phyloP scores from a whole-genome alignment of 1,140 invertebrate species.

The Pomacea maculata region DNA sequence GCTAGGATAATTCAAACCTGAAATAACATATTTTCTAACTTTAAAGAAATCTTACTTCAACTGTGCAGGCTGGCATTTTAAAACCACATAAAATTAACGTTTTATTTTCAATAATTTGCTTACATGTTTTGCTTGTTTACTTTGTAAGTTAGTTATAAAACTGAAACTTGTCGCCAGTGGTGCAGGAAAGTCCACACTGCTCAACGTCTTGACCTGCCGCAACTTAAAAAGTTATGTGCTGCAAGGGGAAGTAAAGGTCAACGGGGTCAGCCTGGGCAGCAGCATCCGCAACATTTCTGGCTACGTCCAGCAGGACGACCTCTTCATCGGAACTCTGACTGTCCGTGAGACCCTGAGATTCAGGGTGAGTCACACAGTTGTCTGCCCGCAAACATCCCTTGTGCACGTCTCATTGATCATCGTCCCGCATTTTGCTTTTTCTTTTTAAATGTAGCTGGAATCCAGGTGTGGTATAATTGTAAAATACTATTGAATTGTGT shows the following conservation, averaged over 20 bases:
- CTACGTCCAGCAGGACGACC: conserved; percentile 89
- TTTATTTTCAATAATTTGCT: too few species aligned
- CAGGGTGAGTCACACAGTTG: conserved; percentile 57
- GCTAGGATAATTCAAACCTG: too few species aligned
- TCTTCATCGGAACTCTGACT: conserved; percentile 70
- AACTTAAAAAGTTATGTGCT: conserved; percentile 75
- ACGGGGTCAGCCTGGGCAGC: neutral
- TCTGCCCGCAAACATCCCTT: neutral
- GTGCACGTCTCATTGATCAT: neutral
- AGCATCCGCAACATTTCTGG: conserved; percentile 75
- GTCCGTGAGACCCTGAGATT: conserved; percentile 70
- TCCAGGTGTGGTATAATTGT: too few species aligned
- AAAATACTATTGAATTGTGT: too few species aligned
- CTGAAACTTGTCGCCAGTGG: conserved; percentile 71
- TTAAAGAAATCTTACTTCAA: too few species aligned
- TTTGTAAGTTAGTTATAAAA: too few species aligned
- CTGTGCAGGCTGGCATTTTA: too few species aligned
- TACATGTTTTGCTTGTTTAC: too few species aligned
- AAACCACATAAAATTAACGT: too few species aligned
- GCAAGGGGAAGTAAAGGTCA: conserved; percentile 71
- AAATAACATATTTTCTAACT: too few species aligned
- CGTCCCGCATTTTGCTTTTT: too few species aligned
- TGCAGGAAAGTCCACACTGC: conserved; percentile 93
- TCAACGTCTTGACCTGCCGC: conserved; percentile 89
- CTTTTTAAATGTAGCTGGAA: too few species aligned